A percentile compares a stretch with the other conserved stretches of the same genome.
Evolutionary conservation across 2,113 vertebrate genomes (phyloP).

Genomic region (Lasiurus cinereus): DNA sequence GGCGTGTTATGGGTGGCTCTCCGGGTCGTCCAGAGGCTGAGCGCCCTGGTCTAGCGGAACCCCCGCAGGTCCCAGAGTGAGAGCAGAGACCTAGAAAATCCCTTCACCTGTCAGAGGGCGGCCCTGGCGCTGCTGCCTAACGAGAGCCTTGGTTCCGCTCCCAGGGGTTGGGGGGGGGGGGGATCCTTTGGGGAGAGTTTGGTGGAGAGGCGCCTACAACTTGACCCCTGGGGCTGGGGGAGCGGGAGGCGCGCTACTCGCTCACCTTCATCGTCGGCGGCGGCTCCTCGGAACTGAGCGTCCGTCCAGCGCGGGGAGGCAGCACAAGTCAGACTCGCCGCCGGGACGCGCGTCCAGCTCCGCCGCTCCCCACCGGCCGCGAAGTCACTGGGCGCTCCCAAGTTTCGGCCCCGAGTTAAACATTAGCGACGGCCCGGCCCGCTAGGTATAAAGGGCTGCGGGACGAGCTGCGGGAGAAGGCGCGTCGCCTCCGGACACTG

Average conservation of each 20-base stretch:
- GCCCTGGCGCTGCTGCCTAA: background rate
- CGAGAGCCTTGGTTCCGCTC: background rate
- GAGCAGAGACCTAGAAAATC: background rate
- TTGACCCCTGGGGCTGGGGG: background rate
- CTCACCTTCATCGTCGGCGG: slow-evolving; percentile 84
- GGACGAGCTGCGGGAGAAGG: background rate
- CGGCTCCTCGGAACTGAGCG: slow-evolving; percentile 20
- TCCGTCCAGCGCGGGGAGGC: background rate
- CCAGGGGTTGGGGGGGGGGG: background rate
- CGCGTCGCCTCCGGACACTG: background rate
- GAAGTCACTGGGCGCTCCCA: slow-evolving; percentile 34
- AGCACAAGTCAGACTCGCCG: slow-evolving; percentile 43
- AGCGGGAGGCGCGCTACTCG: background rate
- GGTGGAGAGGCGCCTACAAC: background rate
- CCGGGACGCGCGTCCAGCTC: slow-evolving; percentile 26
- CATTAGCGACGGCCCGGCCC: slow-evolving; percentile 76
- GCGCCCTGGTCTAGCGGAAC: background rate
- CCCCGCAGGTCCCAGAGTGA: background rate
- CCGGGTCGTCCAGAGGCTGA: background rate
- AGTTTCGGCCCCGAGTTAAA: slow-evolving; percentile 81
- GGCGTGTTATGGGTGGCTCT: background rate
- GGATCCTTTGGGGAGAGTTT: background rate
- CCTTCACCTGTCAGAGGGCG: slow-evolving; percentile 60
- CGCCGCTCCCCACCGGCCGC: background rate
- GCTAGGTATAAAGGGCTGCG: slow-evolving; percentile 1